Conservation (phyloP, 2,888 invertebrate genomes). For the Campopleginae sp. region DNA sequence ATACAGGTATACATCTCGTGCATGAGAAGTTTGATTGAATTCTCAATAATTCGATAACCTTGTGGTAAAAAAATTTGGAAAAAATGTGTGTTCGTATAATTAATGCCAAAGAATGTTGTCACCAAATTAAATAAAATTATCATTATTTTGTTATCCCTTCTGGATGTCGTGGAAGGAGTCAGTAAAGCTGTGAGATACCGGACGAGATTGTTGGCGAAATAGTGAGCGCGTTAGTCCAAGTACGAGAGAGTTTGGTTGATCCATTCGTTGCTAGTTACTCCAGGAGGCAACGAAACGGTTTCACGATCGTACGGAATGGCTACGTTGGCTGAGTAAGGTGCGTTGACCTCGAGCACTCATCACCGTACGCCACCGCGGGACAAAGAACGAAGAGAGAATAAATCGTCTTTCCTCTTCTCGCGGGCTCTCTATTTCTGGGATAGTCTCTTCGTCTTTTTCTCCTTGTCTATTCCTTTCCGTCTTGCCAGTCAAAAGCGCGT, state of each 20-base stretch:
- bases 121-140: too few species aligned
- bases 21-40: too few species aligned
- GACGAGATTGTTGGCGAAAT: constrained; percentile 17
- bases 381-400: constrained; percentile 53
- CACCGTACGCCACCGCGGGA: constrained; percentile 59
- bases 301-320: constrained; percentile 66
- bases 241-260: constrained; percentile 22
- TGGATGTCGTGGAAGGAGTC: not conserved
- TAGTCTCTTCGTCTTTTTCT: constrained; percentile 65
- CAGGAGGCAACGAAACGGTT: constrained; percentile 65
- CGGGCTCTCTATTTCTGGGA: constrained; percentile 76
- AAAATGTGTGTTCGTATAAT: too few species aligned
- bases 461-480: constrained; percentile 60
- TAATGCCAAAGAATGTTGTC: too few species aligned
- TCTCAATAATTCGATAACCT: too few species aligned
- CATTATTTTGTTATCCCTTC: too few species aligned
- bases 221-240: not conserved
- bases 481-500: constrained; percentile 55
- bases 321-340: constrained; percentile 62
- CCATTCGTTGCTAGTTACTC: constrained; percentile 42
- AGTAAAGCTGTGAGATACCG: not conserved
- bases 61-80: too few species aligned
- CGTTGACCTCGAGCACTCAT: constrained; percentile 64
- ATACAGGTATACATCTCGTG: too few species aligned
- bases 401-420: constrained; percentile 73